Conservation (phyloP, 2,888 invertebrate species). For the Eupithecia insigniata region DNA sequence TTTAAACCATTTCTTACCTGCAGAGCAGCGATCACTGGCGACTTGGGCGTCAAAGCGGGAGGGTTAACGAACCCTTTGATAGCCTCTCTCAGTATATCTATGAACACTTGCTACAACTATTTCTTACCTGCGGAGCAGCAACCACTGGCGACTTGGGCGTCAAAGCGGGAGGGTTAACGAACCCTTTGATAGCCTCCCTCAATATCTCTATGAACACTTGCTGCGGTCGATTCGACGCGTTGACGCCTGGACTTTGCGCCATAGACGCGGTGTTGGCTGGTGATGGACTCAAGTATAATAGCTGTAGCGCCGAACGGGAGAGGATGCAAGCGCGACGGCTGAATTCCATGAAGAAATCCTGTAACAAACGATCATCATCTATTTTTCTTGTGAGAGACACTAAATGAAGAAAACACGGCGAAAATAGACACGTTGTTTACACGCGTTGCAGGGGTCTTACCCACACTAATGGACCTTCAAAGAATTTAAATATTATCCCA, state of each 20-base stretch:
- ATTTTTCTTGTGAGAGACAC: background rate
- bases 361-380: constrained; percentile 35
- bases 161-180: constrained; percentile 95
- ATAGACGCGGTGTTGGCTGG: constrained; percentile 69
- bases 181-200: constrained; percentile 92
- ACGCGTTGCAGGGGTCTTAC: too few relatives aligned
- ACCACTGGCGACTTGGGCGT: constrained; percentile 88
- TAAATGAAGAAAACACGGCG: background rate
- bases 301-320: constrained; percentile 94
- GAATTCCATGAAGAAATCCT: constrained; percentile 97
- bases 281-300: constrained; percentile 87
- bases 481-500: too few relatives aligned
- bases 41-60: constrained; percentile 91
- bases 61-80: constrained; percentile 95
- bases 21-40: constrained; percentile 86
- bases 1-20: constrained; percentile 71
- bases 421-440: background rate
- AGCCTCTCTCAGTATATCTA: constrained; percentile 93
- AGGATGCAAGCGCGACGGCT: constrained; percentile 96
- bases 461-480: too few relatives aligned
- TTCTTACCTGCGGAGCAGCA: constrained; percentile 86
- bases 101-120: constrained; percentile 81
- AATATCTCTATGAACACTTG: constrained; percentile 90
- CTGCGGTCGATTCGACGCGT: constrained; percentile 60
- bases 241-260: constrained; percentile 64